phyloP scores from a whole-genome alignment of 2,888 invertebrate genomes.

The Agriotes lineatus region DNA sequence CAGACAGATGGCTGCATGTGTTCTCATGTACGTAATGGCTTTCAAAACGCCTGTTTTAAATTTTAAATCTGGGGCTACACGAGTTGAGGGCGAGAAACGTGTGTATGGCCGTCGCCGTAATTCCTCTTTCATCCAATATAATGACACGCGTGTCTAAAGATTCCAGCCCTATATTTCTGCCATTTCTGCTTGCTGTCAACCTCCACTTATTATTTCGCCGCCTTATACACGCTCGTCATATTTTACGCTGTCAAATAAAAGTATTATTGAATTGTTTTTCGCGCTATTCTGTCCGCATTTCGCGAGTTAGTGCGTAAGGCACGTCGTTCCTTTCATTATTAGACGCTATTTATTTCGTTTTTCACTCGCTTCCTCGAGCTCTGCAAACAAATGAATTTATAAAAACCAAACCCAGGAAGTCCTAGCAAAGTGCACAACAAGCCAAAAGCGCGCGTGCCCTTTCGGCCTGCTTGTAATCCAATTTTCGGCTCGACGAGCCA shows the following conservation, averaged over 20 bases:
- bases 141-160: conserved; percentile 16
- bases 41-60: conserved; percentile 38
- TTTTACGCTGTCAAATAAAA: conserved; percentile 43
- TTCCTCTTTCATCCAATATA: conserved; percentile 13
- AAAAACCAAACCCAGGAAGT: background rate
- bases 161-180: conserved; percentile 24
- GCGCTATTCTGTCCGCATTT: conserved; percentile 36
- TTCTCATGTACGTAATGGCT: conserved; percentile 35
- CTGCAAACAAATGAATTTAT: conserved; percentile 14
- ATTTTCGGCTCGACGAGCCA: conserved; percentile 8
- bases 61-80: conserved; percentile 30
- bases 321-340: conserved; percentile 33
- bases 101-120: conserved; percentile 2
- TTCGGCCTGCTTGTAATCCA: background rate
- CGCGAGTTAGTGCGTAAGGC: conserved; percentile 34
- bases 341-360: conserved; percentile 34
- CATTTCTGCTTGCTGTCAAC: conserved; percentile 33
- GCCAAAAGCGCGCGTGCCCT: background rate
- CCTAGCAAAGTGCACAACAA: too few relatives aligned
- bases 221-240: conserved; percentile 37
- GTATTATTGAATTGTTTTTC: conserved; percentile 44
- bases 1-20: conserved; percentile 31
- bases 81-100: conserved; percentile 6
- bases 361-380: conserved; percentile 2
- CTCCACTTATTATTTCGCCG: conserved; percentile 40